A percentile compares a stretch with the other conserved stretches of the same genome.
Evolutionary conservation across 2,888 invertebrate species (phyloP).

Genomic region (Lysandra bellargus): DNA sequence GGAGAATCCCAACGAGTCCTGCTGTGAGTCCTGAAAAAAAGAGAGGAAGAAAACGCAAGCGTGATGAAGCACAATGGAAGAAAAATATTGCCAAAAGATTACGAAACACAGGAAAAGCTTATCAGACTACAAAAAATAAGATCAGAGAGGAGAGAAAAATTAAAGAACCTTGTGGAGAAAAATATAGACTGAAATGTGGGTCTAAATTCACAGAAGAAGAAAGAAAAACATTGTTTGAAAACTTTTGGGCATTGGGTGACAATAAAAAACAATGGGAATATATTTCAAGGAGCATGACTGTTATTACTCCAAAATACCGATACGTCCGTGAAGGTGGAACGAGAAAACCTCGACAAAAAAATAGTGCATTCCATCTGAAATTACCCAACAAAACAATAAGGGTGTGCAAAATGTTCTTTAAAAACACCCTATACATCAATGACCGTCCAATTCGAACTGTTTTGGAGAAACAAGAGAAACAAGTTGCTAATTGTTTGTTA

Average conservation of each 20-base stretch:
- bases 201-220: neutral
- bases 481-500: neutral
- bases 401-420: conserved; percentile 41
- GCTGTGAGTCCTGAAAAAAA: too few species aligned
- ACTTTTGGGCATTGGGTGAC: neutral
- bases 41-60: too few species aligned
- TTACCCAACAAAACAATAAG: conserved; percentile 29
- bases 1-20: too few species aligned
- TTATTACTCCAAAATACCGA: conserved; percentile 22
- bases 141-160: neutral
- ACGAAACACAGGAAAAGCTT: neutral
- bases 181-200: neutral
- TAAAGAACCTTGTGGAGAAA: neutral
- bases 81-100: too few species aligned
- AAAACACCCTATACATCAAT: conserved; percentile 41
- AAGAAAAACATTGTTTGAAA: neutral
- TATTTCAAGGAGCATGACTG: conserved; percentile 6
- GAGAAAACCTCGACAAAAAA: conserved; percentile 28
- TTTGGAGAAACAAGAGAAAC: conserved; percentile 34
- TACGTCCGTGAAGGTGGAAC: neutral
- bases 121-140: neutral
- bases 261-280: neutral
- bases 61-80: too few species aligned
- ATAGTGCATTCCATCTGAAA: conserved; percentile 25
- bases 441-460: conserved; percentile 41